Evolutionary conservation across 2,797 vertebrate genomes (phyloP), one percentile per base, ranked within the genome.

Genomic region (Squalus acanthias): DNA sequence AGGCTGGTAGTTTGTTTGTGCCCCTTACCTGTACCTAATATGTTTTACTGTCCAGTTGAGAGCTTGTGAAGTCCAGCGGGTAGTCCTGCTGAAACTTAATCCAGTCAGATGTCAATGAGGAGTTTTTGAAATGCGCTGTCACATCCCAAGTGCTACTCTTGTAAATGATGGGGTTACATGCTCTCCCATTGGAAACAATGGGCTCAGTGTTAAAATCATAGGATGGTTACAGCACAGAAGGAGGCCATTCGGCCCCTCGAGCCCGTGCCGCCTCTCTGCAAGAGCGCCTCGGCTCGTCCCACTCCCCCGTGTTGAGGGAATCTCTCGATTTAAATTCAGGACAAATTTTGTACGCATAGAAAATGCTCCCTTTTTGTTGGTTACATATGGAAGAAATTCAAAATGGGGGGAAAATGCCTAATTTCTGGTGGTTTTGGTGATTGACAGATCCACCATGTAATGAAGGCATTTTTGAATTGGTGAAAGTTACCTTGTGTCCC

Each of bases 311-410:
- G 39, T 95, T 26, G 46, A 72, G 24, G 69, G 69, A 70, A 72
- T 74, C 69, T 95, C 24, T 57, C 39, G 92, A 94, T 94, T 69
- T 39, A 39, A 93, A 39, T 65, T 95, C 93, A 53, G 91, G 91
- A 67, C 8, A 6, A n/a, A 67, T 39, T 93, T 67, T 39, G 63
- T 60, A 92, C 13, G n/a, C 33, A 8, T 92, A 65, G 63, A 39
- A 65, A 65, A 85, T 57, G 67, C 24, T 50, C 39, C 46, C 46
- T 20, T 53, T 95, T 95, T 72, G 5, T 72, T 53, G 20, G 22
- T 88, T 91, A 20, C 24, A 33, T 33, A 1, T 33, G 53, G 87
- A 63, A 17, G 88, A 63, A 91, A 63, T n/a, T 65, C 88, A 20
- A 0, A 13, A 63, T 63, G 89, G n/a, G n/a, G 17, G 39, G 39